Evolutionary conservation across 2,113 vertebrate species (phyloP), one percentile per base, ranked within the genome.

Genomic region (Cairina moschata): DNA sequence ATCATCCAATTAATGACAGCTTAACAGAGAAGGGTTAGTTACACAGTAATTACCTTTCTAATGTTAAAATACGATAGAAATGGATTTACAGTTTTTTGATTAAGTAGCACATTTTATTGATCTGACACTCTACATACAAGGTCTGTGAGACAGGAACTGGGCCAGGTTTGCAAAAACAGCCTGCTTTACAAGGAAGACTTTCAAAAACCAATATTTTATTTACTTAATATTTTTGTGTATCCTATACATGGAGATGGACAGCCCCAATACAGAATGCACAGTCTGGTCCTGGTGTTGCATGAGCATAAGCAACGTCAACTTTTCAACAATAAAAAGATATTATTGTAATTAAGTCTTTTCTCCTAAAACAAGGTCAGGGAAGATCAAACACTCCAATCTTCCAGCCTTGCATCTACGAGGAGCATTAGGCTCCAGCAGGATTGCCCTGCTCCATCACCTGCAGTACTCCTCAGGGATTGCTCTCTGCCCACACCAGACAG

Each of bases 1-100:
- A 96, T 93, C 95, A 96, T 88, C 88, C 90, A 94, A 90, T 91
- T 95, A 97, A 95, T 80, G 82, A 80, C 79, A 88, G 87, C 89
- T 96, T 95, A 95, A 95, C 58, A 68, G 71, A 77, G 58, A 28
- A 75, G 80, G 48, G 86, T 54, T 88, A 88, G 76, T 93, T 95
- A 94, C 83, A 93, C 0, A 0, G 58, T 86, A 93, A 88, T 94
- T 93, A 93, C 77, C 83, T 86, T 86, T 36, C 88, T 86, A 81
- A 91, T 60, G 90, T 86, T 95, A 92, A 94, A 88, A 96, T 86
- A 86, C 42, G 73, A 75, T 60, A 75, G 83, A 93, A 94, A 86
- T 86, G 38, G 88, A 84, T 93, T 95, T 91, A 83, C 48, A 60
- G 83, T 75, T 91, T 52, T 86, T 88, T 90, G 6, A 86, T 95